These are phyloP conservation scores for Eospalax fontanierii DNA, from an alignment of 2,797 vertebrate species.

Conservation along the genomic window DNA sequence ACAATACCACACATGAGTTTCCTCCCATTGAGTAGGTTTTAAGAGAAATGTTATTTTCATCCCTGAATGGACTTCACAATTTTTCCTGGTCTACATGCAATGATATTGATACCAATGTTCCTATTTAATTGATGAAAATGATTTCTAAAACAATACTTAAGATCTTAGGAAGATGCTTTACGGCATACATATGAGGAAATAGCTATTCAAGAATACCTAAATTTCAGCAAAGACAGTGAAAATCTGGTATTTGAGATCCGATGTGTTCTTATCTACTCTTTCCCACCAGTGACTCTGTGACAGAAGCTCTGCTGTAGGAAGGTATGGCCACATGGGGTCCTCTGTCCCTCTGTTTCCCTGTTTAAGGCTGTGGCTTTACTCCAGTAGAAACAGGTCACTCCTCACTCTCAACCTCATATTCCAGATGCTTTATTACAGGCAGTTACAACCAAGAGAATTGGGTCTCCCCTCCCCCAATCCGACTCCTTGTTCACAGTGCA, in stretches of 20 bases:
- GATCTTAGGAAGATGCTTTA: background rate
- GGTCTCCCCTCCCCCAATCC: background rate
- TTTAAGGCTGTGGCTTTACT: background rate
- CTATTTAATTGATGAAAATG: conserved; percentile 20
- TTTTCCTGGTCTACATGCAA: background rate
- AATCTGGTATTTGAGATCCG: background rate
- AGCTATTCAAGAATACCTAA: background rate
- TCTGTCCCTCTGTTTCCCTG: background rate
- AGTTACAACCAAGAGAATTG: background rate
- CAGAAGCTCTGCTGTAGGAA: background rate
- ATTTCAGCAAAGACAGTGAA: background rate
- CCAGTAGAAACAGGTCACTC: background rate
- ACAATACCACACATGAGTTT: no score
- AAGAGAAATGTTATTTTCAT: conserved; percentile 18
- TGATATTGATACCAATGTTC: background rate
- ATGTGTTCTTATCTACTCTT: background rate
- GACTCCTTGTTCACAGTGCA: background rate
- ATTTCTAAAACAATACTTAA: conserved; percentile 30
- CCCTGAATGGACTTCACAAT: background rate
- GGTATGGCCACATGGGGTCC: background rate
- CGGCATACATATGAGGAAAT: background rate
- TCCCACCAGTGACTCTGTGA: background rate
- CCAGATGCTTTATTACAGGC: background rate
- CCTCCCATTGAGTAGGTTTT: no score
- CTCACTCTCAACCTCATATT: background rate